Conservation (phyloP, 2,888 invertebrate genomes). For the Drosophila paracracens region DNA sequence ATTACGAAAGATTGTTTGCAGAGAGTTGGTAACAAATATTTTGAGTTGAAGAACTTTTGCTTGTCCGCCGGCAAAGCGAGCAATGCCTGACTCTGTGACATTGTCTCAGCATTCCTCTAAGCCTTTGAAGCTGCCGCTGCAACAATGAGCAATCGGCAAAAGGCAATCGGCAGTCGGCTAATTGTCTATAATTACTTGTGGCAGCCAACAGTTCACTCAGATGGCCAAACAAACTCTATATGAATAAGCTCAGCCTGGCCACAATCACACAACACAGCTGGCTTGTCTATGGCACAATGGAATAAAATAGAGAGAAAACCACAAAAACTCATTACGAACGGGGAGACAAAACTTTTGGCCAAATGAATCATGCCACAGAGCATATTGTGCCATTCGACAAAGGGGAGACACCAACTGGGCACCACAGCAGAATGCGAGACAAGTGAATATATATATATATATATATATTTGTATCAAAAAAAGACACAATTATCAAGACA, state of each 20-base stretch:
- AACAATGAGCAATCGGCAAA: background rate
- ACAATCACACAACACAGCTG: conserved; percentile 12
- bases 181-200: conserved; percentile 70
- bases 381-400: conserved; percentile 9
- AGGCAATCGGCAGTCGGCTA: conserved; percentile 40
- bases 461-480: background rate
- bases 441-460: conserved; percentile 2
- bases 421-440: conserved; percentile 6
- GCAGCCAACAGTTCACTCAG: conserved; percentile 40
- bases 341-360: conserved; percentile 69
- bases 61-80: background rate
- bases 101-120: conserved; percentile 51
- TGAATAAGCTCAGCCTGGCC: conserved; percentile 36
- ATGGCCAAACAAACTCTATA: conserved; percentile 53
- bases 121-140: conserved; percentile 58
- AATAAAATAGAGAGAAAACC: conserved; percentile 51
- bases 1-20: conserved; percentile 14
- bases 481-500: background rate
- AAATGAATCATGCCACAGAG: conserved; percentile 58
- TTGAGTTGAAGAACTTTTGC: conserved; percentile 10
- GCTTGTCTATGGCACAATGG: conserved; percentile 2
- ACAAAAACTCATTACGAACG: conserved; percentile 73
- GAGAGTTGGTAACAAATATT: conserved; percentile 37
- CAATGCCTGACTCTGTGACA: conserved; percentile 50
- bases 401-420: conserved; percentile 16